A percentile compares a stretch with the other conserved stretches of the same genome.
These are phyloP conservation scores for Pocillopora damicornis DNA, from an alignment of 64 coral and sea anemone genomes.

Conservation along the genomic window DNA sequence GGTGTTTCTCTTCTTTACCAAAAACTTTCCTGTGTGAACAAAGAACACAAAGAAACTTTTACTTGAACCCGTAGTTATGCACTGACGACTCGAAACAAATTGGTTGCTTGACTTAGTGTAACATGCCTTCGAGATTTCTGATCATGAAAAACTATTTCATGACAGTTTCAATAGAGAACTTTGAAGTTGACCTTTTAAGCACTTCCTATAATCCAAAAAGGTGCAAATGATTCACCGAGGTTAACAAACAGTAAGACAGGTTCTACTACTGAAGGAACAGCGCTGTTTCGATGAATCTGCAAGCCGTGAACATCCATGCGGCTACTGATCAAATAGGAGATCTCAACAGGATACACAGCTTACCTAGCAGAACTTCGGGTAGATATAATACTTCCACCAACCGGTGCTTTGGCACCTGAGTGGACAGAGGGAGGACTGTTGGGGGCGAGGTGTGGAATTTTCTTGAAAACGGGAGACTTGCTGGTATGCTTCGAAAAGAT, in stretches of 20 bases:
- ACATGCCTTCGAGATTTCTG: no score
- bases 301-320: no score
- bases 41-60: neutral
- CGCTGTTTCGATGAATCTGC: no score
- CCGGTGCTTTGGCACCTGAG: neutral
- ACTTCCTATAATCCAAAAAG: neutral
- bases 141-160: no score
- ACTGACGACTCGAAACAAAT: no score
- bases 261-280: no score
- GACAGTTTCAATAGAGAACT: no score
- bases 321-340: neutral
- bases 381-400: slow-evolving; percentile 31
- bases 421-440: neutral
- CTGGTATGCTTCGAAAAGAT: slow-evolving; percentile 14
- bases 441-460: slow-evolving; percentile 26
- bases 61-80: no score
- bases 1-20: slow-evolving; percentile 17
- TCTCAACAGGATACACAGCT: neutral
- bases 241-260: no score
- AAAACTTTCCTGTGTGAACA: slow-evolving; percentile 15
- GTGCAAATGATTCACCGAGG: neutral
- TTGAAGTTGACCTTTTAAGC: no score
- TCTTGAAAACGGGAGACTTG: slow-evolving; percentile 29
- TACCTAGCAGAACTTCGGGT: slow-evolving; percentile 31
- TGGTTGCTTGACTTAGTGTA: no score